Percentiles rank a stretch among this genome's conserved stretches.
Evolutionary conservation across 2,888 invertebrate species (phyloP).

Genomic region (Siphlonurus alternatus): DNA sequence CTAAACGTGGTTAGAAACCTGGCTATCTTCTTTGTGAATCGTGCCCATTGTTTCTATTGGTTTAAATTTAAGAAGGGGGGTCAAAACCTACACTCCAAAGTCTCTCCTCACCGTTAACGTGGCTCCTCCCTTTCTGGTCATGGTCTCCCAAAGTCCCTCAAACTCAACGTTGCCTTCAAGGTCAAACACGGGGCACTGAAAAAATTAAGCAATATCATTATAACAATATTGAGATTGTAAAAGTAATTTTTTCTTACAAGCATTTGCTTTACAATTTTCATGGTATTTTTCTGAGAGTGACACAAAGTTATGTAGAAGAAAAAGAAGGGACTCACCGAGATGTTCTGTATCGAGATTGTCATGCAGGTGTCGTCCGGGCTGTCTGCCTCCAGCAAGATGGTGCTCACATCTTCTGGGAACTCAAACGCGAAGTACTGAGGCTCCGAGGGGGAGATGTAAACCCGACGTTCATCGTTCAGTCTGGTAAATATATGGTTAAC

Average conservation of each 20-base stretch:
- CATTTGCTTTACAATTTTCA: too few relatives aligned
- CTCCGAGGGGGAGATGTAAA: slow-evolving; percentile 33
- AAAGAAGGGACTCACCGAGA: slow-evolving; percentile 45
- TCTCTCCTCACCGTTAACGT: slow-evolving; percentile 57
- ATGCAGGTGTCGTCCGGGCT: slow-evolving; percentile 53
- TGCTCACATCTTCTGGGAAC: slow-evolving; percentile 30
- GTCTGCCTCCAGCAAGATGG: slow-evolving; percentile 42
- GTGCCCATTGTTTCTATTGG: too few relatives aligned
- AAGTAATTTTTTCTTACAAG: background rate
- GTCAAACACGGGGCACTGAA: slow-evolving; percentile 72
- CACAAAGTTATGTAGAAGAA: too few relatives aligned
- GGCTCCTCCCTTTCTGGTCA: slow-evolving; percentile 57
- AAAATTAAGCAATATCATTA: slow-evolving; percentile 17
- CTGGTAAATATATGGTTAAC: too few relatives aligned
- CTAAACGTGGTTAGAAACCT: too few relatives aligned
- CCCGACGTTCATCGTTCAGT: slow-evolving; percentile 16
- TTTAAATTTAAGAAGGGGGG: too few relatives aligned
- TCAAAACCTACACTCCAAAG: too few relatives aligned
- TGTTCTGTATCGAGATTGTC: slow-evolving; percentile 62
- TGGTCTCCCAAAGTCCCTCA: slow-evolving; percentile 58
- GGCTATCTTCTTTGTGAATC: too few relatives aligned
- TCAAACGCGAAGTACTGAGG: slow-evolving; percentile 42
- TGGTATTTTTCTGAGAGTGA: too few relatives aligned
- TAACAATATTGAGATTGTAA: too few relatives aligned
- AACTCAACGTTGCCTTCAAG: slow-evolving; percentile 58